Percentiles rank a stretch among this genome's conserved stretches.
These are phyloP conservation scores for Xiphophorus couchianus DNA, from an alignment of 2,113 vertebrate genomes.

Conservation along the genomic window DNA sequence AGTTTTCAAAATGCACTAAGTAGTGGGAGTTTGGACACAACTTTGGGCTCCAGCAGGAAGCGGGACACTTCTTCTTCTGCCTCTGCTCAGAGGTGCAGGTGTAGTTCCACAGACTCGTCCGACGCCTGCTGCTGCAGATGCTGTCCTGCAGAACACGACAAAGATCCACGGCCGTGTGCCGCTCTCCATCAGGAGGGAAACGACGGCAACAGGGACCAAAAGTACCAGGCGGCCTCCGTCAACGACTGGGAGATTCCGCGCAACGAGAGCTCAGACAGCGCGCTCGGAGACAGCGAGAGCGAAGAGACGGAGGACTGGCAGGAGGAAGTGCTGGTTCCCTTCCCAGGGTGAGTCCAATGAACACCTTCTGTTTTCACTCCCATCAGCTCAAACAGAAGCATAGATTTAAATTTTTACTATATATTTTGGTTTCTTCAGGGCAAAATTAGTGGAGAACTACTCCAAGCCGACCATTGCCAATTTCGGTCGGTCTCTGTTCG, in stretches of 20 bases:
- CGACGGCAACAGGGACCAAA: constrained; percentile 79
- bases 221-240: constrained; percentile 78
- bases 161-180: constrained; percentile 83
- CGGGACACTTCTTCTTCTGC: constrained; percentile 10
- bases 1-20: constrained; percentile 5
- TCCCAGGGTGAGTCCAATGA: constrained; percentile 87
- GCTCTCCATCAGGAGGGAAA: constrained; percentile 83
- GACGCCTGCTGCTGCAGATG: constrained; percentile 80
- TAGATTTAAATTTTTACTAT: not conserved
- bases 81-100: constrained; percentile 55
- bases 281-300: constrained; percentile 96
- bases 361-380: not conserved
- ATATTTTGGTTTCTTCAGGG: constrained; percentile 73
- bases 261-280: constrained; percentile 98
- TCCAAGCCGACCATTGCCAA: constrained; percentile 95
- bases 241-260: constrained; percentile 98
- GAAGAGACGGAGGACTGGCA: constrained; percentile 95
- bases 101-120: constrained; percentile 52
- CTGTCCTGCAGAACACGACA: constrained; percentile 87
- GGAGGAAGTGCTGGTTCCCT: constrained; percentile 93
- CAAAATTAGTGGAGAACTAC: constrained; percentile 92
- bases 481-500: constrained; percentile 95
- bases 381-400: not conserved
- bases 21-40: constrained; percentile 21
- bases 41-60: constrained; percentile 42